Evolutionary conservation across 2,888 invertebrate genomes (phyloP).

Genomic region (Tortricodes alternella): DNA sequence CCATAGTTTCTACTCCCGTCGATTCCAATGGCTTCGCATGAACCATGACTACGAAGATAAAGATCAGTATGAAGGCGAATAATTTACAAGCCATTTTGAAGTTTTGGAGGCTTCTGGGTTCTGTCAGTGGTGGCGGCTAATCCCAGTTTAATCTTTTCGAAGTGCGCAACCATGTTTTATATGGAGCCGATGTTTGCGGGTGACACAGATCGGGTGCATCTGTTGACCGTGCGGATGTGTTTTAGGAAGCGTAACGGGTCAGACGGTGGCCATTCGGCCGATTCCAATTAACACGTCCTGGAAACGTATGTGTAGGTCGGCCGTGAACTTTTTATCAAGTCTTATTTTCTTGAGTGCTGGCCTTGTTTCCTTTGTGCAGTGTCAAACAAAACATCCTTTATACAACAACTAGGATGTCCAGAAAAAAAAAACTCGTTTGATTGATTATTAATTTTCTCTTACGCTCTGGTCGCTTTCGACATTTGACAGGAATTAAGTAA

Average conservation of each 20-base stretch:
- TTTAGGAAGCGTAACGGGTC: slow-evolving; percentile 76
- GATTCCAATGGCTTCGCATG: slow-evolving; percentile 51
- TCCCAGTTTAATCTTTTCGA: slow-evolving; percentile 52
- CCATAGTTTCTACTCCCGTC: slow-evolving; percentile 37
- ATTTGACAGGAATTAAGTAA: too few relatives aligned
- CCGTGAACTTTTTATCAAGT: not conserved
- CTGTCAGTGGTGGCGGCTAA: slow-evolving; percentile 42
- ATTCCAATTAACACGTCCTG: slow-evolving; percentile 71
- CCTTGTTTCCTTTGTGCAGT: too few relatives aligned
- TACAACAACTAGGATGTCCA: too few relatives aligned
- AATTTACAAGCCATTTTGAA: slow-evolving; percentile 49
- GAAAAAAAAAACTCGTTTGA: too few relatives aligned
- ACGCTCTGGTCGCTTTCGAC: too few relatives aligned
- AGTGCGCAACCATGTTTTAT: slow-evolving; percentile 57
- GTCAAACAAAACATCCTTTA: too few relatives aligned
- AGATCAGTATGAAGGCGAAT: slow-evolving; percentile 39
- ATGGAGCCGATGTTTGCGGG: slow-evolving; percentile 45
- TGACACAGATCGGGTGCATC: slow-evolving; percentile 75
- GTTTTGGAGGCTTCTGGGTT: slow-evolving; percentile 5
- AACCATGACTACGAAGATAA: slow-evolving; percentile 40
- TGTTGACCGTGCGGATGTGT: slow-evolving; percentile 67
- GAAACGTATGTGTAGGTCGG: slow-evolving; percentile 21
- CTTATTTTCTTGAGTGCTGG: too few relatives aligned
- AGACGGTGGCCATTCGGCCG: slow-evolving; percentile 65
- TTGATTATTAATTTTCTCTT: too few relatives aligned